Base-by-base conservation (phyloP, 2,888 invertebrate genomes). In the Temnothorax rugatulus region DNA sequence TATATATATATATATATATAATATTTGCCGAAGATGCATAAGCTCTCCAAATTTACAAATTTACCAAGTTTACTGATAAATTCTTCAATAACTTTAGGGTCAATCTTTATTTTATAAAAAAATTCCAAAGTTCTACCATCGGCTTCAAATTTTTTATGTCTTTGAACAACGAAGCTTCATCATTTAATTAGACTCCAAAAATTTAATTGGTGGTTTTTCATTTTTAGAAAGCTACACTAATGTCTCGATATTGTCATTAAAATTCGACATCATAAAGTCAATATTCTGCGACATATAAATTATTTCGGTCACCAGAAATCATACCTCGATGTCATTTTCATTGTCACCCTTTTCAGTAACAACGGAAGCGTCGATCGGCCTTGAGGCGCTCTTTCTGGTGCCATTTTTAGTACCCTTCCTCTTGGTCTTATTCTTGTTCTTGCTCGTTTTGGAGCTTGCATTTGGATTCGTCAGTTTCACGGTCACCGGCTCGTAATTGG, bases 401-500 rank as follows among this genome's bases (percentile, higher is more conserved):
- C 92, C 92, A 29, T 85, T 93, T 85, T 91, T 94, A 84, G 79
- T 93, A 85, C 86, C 91, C 7, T 95, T 92, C 25, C 54, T 91
- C 64, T 92, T 94, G 57, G 84, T 91, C 81, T 92, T 95, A 54
- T 93, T 94, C 75, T 94, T 95, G 29, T 93, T 94, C 50, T 93
- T 95, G 68, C 91, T 95, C 84, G 96, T 96, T 91, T 96, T 96
- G 87, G 95, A 95, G 13, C 95, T 95, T 34, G 96, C 95, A 15
- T 95, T 96, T 0, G 96, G 96, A 68, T 94, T 94, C 87, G 96
- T 96, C 50, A 97, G 95, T 92, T 97, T 97, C 0, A 98, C 98
- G 88, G 97, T 97, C 83, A 98, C 98, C 0, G 98, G 98, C 93
- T 98, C 98, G 95, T 98, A 98, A 73, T 97, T 97, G 87, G 96